A percentile compares a stretch with the other conserved stretches of the same genome.
These are phyloP conservation scores for Platyura marginata DNA, from an alignment of 1,140 invertebrate species.

Conservation along the genomic window DNA sequence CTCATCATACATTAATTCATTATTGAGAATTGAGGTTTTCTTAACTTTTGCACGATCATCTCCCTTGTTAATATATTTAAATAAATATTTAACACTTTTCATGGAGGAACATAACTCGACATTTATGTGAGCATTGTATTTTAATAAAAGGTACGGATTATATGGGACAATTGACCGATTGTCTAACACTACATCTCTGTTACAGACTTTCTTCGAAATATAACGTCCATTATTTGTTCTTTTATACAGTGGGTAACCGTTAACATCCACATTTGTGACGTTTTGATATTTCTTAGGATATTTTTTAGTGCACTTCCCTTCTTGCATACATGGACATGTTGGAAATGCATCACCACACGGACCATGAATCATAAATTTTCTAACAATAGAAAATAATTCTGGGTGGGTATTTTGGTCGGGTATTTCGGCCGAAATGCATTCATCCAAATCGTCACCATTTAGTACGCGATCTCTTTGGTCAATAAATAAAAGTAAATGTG, in stretches of 20 bases:
- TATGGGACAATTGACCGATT: slow-evolving; percentile 34
- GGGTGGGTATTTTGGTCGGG: slow-evolving; percentile 26
- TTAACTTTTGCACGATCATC: slow-evolving; percentile 22
- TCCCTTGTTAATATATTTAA: slow-evolving; percentile 27
- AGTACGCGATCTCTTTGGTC: not conserved
- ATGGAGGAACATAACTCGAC: slow-evolving; percentile 30
- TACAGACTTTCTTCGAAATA: not conserved
- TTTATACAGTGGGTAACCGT: slow-evolving; percentile 24
- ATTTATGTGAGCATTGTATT: slow-evolving; percentile 29
- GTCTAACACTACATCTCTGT: slow-evolving; percentile 18
- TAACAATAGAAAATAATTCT: slow-evolving; percentile 22
- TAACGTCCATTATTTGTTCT: not conserved
- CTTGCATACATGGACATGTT: too few species aligned
- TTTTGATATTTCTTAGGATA: slow-evolving; percentile 10
- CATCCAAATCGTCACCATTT: slow-evolving; percentile 24
- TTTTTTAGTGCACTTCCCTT: slow-evolving; percentile 11
- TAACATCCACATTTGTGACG: slow-evolving; percentile 14
- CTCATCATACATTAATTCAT: too few species aligned
- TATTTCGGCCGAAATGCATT: slow-evolving; percentile 32
- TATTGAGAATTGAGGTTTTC: too few species aligned
- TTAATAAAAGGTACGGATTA: slow-evolving; percentile 27
- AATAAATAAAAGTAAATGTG: not conserved
- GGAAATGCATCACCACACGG: slow-evolving; percentile 28
- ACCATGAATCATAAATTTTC: slow-evolving; percentile 31
- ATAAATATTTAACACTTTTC: slow-evolving; percentile 31